Evolutionary conservation across 2,113 vertebrate species (phyloP).

Genomic region (Spea bombifrons): DNA sequence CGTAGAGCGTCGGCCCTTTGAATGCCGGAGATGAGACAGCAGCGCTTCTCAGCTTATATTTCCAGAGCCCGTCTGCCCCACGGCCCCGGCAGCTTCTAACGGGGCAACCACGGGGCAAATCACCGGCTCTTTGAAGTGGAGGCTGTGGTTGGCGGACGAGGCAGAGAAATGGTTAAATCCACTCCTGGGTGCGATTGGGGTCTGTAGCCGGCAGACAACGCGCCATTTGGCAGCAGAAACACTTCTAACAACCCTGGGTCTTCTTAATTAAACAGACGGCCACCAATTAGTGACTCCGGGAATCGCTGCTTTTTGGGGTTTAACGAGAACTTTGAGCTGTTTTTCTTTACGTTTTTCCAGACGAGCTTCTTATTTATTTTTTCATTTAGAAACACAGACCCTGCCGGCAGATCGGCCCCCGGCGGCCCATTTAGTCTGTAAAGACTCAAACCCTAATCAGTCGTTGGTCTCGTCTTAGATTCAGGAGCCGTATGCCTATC

Average conservation of each 20-base stretch:
- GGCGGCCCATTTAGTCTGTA: no score
- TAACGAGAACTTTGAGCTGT: neutral
- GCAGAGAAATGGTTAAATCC: slow-evolving; percentile 29
- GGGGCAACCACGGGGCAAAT: no score
- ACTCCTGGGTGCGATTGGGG: slow-evolving; percentile 6
- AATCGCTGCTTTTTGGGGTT: neutral
- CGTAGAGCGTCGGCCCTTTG: no score
- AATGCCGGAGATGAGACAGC: no score
- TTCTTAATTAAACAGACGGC: slow-evolving; percentile 45
- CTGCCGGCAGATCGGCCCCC: no score
- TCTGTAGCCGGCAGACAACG: slow-evolving; percentile 22
- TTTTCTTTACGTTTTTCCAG: neutral
- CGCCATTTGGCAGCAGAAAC: slow-evolving; percentile 37
- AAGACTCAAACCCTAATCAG: no score
- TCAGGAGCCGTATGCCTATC: no score
- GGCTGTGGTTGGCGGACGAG: neutral
- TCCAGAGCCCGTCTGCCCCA: neutral
- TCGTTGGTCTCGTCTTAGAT: no score
- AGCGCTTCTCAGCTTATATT: no score
- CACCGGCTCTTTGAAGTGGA: neutral
- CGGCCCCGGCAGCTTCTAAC: neutral
- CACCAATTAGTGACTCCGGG: slow-evolving; percentile 32
- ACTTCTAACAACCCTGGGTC: slow-evolving; percentile 29
- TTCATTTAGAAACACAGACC: no score
- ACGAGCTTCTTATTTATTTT: no score